Evolutionary conservation across 1,140 invertebrate species (phyloP).

Genomic region (Sycophaga agraensis): DNA sequence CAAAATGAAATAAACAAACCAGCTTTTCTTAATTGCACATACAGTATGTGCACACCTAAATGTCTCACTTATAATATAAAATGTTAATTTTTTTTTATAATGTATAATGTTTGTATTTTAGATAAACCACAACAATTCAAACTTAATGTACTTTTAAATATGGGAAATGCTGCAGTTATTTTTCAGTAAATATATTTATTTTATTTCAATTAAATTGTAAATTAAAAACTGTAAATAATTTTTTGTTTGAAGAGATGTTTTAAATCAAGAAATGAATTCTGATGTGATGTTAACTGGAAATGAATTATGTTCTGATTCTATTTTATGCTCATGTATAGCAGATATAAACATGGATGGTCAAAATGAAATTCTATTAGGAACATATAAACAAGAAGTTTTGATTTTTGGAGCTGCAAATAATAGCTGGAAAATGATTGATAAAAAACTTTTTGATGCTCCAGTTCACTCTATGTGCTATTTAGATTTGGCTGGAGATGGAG

Average conservation of each 20-base stretch:
- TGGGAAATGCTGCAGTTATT: constrained; percentile 62
- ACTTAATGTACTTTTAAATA: constrained; percentile 63
- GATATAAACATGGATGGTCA: constrained; percentile 75
- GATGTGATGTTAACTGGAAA: constrained; percentile 58
- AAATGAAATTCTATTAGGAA: constrained; percentile 73
- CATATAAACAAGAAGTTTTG: constrained; percentile 66
- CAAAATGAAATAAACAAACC: constrained; percentile 40
- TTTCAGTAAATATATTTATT: constrained; percentile 53
- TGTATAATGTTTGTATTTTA: neutral
- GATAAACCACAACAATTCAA: constrained; percentile 33
- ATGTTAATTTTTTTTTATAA: no score
- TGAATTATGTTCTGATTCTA: constrained; percentile 60
- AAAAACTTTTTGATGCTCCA: constrained; percentile 63
- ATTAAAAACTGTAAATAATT: constrained; percentile 1
- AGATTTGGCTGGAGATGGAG: constrained; percentile 71
- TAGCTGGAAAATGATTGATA: constrained; percentile 55
- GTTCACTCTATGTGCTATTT: constrained; percentile 65
- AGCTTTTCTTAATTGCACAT: constrained; percentile 31
- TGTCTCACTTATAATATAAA: no score
- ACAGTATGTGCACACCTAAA: no score
- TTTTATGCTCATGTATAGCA: constrained; percentile 63
- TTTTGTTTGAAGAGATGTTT: constrained; percentile 60
- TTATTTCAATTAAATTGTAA: constrained; percentile 20
- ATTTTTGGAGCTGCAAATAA: constrained; percentile 60
- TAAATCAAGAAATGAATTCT: constrained; percentile 60